Evolutionary conservation across 2,888 invertebrate species (phyloP), one percentile per base, ranked within the genome.

Genomic region (Ditylenchus weischeri): DNA sequence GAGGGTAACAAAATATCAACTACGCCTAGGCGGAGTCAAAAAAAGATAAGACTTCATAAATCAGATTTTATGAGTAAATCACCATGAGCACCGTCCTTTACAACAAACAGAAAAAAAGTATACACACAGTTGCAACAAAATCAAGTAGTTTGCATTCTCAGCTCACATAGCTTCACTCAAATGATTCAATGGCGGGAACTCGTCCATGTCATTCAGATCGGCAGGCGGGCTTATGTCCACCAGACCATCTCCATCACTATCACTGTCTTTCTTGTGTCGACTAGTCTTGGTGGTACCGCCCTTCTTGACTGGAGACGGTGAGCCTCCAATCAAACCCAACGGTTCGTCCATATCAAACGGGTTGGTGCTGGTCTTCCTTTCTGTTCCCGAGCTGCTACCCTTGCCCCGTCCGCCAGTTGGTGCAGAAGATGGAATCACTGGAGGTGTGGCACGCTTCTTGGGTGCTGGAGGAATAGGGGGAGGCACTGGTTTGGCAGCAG

Each of bases 121-220:
- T 21, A 50, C 50, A 50, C 21, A 19, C 6, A 19, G 6, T 50
- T 19, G 3, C 50, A 50, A 50, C 50, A 50, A 54, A 21, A 54
- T 11, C 10, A 54, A 54, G 54, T 54, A 54, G 29, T 23, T 11
- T 10, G 54, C 23, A 18, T 59, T 21, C 38, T 11, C 62, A 23
- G 63, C 60, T 19, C n/a, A 64, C 18, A 38, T 23, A 64, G 68
- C 68, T 29, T 29, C 29, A 29, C 29, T 29, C 29, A 29, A 29
- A 51, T 78, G 78, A 64, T 69, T 76, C 69, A 79, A 75, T 49
- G 80, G 80, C 58, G 80, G 80, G 62, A 79, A 80, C 51, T 80
- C 79, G 51, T 74, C 76, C 10, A 72, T 64, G 61, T 79, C 79
- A 65, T 79, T 75, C 72, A 77, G 69, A 57, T 78, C 77, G 10